Base-by-base conservation (phyloP, 2,888 invertebrate genomes). In the Zygothrica quintamaculata region DNA sequence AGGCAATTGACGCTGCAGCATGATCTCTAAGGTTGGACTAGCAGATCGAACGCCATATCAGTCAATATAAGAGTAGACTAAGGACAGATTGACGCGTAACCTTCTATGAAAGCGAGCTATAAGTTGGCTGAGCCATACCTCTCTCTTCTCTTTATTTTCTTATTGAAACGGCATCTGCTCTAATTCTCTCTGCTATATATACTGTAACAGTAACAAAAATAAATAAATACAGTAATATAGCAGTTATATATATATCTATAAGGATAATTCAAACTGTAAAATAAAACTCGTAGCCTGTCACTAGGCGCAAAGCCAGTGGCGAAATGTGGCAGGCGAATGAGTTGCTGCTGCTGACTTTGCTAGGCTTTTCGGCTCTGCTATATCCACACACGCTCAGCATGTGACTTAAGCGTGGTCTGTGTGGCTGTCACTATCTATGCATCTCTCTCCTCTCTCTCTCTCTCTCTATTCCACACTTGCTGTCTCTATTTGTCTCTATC, bases 301-400 rank as follows among this genome's bases (percentile, higher is more conserved):
- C 22, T 36, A 31, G 18, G 18, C 39, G 31, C 26, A 48, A 61
- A 64, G 53, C 61, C 69, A 61, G 44, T 55, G 47, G 26, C n/a
- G 31, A 11, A 18, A 37, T 51, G n/a, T n/a, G n/a, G n/a, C n/a
- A n/a, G n/a, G n/a, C 6, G 33, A 4, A 18, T 22, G 64, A 16
- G 33, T 31, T 36, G 34, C n/a, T 48, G 44, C 34, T 51, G 52
- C 8, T 71, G 72, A 69, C 69, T 72, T 65, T 36, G 11, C 53
- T 59, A 39, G 72, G 73, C 66, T 71, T 69, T 65, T 50, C 50
- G 68, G 52, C 52, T 68, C 50, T 71, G 70, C 68, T 74, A 68
- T 74, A 53, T 68, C 48, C 48, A 15, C 7, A 25, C 5, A 1
- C 29, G 7, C 29, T n/a, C 29, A 29, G 3, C 9, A n/a, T 29